Conservation (phyloP, 2,888 invertebrate species). For the Atrina japonica region DNA sequence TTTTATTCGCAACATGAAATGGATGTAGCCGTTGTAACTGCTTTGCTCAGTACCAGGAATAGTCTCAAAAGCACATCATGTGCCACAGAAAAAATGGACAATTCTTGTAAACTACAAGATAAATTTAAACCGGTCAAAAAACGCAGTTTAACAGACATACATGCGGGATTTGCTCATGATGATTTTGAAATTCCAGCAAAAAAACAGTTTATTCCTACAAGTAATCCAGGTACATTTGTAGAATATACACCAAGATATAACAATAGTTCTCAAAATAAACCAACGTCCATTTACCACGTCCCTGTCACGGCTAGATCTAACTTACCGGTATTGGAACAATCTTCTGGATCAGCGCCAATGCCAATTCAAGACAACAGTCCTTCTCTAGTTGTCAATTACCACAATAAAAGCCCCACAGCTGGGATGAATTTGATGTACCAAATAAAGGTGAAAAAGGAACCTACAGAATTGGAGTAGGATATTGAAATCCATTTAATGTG, state of each 20-base stretch:
- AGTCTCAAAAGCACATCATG: constrained; percentile 20
- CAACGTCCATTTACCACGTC: constrained; percentile 27
- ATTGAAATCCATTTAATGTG: too few relatives aligned
- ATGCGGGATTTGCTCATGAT: constrained; percentile 23
- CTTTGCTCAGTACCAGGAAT: constrained; percentile 46
- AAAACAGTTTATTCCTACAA: constrained; percentile 12
- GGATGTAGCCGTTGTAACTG: constrained; percentile 60
- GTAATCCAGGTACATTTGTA: background rate
- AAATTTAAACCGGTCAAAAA: constrained; percentile 46
- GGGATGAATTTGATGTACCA: too few relatives aligned
- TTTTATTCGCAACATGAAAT: constrained; percentile 63
- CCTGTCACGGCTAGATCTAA: constrained; percentile 1
- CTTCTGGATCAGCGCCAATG: too few relatives aligned
- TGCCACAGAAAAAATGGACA: constrained; percentile 31
- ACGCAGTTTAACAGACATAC: constrained; percentile 37
- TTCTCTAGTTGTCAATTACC: too few relatives aligned
- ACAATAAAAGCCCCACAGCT: too few relatives aligned
- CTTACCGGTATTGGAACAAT: too few relatives aligned
- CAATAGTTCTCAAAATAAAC: constrained; percentile 8
- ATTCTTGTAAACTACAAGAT: constrained; percentile 36
- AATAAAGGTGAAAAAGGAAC: too few relatives aligned
- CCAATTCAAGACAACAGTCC: too few relatives aligned
- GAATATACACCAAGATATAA: constrained; percentile 9
- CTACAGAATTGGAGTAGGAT: too few relatives aligned
- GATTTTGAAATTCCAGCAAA: constrained; percentile 19